Evolutionary conservation across 1,140 invertebrate species (phyloP), one percentile per base, ranked within the genome.

Genomic region (Cylas formicarius): DNA sequence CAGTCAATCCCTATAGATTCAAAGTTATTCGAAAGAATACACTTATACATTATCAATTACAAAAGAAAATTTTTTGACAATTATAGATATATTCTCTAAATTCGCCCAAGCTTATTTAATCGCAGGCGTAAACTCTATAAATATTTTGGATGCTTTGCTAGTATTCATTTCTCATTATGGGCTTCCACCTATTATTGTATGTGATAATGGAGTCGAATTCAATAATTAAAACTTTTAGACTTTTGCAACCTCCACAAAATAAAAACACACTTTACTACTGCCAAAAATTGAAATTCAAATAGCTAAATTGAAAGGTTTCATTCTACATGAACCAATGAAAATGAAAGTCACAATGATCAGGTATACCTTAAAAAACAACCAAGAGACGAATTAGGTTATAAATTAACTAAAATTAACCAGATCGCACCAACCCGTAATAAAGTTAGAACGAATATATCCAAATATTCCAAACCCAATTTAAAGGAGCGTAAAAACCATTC

Each of bases 271-370:
- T 35, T 16, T n/a, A 35, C 33, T 6, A 7, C 33, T 19, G 17
- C 5, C 17, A 16, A 35, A 35, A 16, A 35, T 35, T 20, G 17
- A 18, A 35, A 16, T 35, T 35, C 33, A 4, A 35, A 35, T 19
- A 35, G 5, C 21, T 35, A 6, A 19, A 35, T 35, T 16, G 33
- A 35, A 16, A 35, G 33, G 13, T 35, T 35, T 16, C 33, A 35
- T 16, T 35, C 13, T 4, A 35, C 14, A 35, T 35, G 33, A 35
- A 35, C 33, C 18, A 4, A 16, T 35, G 11, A 35, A 20, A 35
- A 35, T 35, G 17, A 17, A 6, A 16, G 4, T 4, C 33, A 35
- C 8, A n/a, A 35, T 35, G 33, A 35, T 4, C 10, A 4, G n/a
- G 21, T 35, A 9, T 19, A 35, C 16, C 33, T 19, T 16, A 35